phyloP scores from a whole-genome alignment of 2,888 invertebrate genomes.

The Meliscaeva auricollis region DNA sequence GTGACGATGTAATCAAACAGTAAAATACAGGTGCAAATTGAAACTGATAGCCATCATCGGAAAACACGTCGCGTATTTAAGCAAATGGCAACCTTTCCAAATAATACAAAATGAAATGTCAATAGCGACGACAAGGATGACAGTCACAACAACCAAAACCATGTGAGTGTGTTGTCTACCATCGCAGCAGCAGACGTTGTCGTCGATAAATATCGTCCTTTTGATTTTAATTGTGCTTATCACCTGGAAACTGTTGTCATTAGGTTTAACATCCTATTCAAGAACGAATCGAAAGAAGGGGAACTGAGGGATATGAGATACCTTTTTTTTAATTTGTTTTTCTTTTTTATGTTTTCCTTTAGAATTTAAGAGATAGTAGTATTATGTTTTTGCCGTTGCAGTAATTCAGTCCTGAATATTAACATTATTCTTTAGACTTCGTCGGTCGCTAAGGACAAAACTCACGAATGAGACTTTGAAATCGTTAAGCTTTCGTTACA shows the following conservation, averaged over 20 bases:
- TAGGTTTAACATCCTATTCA: slow-evolving; percentile 34
- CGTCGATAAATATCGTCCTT: slow-evolving; percentile 10
- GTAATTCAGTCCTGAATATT: no score
- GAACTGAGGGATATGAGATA: neutral
- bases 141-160: slow-evolving; percentile 3
- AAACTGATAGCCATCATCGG: slow-evolving; percentile 9
- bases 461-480: no score
- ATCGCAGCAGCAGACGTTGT: slow-evolving; percentile 46
- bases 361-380: no score
- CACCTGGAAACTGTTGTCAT: slow-evolving; percentile 54
- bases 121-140: slow-evolving; percentile 31
- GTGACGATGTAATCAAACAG: slow-evolving; percentile 22
- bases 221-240: slow-evolving; percentile 64
- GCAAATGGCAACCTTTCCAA: slow-evolving; percentile 12
- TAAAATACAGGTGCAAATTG: slow-evolving; percentile 43
- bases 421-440: no score
- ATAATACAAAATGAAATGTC: slow-evolving; percentile 19
- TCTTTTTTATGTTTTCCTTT: neutral
- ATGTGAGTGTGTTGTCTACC: neutral
- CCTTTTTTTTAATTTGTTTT: no score
- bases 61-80: slow-evolving; percentile 26
- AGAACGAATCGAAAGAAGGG: neutral
- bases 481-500: no score
- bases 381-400: no score
- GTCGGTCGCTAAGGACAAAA: no score